Percentiles rank a stretch among this genome's conserved stretches.
phyloP scores from a whole-genome alignment of 2,797 vertebrate species.

The Melanotaenia boesemani region DNA sequence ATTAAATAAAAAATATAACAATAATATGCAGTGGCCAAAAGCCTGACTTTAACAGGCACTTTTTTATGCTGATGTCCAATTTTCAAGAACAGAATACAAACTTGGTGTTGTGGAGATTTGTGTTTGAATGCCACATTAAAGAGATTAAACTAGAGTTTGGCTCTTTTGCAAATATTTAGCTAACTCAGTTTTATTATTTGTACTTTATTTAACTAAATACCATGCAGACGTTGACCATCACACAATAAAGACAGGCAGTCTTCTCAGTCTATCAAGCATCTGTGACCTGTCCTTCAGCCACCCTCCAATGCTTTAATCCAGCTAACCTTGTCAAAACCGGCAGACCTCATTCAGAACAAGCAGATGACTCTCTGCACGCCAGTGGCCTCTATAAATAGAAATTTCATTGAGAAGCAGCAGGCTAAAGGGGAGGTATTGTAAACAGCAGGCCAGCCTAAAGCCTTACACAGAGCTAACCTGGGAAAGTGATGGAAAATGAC shows the following conservation, averaged over 20 bases:
- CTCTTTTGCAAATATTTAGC: conserved; percentile 74
- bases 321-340: conserved; percentile 84
- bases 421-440: conserved; percentile 83
- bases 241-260: conserved; percentile 68
- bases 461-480: conserved; percentile 77
- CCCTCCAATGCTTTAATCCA: conserved; percentile 73
- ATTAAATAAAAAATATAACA: conserved; percentile 54
- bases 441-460: conserved; percentile 76
- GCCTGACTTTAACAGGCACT: conserved; percentile 53
- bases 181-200: conserved; percentile 70
- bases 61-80: conserved; percentile 65
- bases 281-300: conserved; percentile 75
- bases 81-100: conserved; percentile 57
- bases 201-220: conserved; percentile 67
- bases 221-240: conserved; percentile 64
- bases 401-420: conserved; percentile 83
- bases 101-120: conserved; percentile 53
- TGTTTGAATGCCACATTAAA: conserved; percentile 71
- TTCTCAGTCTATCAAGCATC: conserved; percentile 68
- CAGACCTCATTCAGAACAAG: conserved; percentile 85
- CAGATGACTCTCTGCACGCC: conserved; percentile 80
- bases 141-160: conserved; percentile 65
- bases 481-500: conserved; percentile 79
- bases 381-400: conserved; percentile 83
- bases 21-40: conserved; percentile 54